Conservation (phyloP, 35 echinoderm and acorn worm genomes). For the Amphiura filiformis region DNA sequence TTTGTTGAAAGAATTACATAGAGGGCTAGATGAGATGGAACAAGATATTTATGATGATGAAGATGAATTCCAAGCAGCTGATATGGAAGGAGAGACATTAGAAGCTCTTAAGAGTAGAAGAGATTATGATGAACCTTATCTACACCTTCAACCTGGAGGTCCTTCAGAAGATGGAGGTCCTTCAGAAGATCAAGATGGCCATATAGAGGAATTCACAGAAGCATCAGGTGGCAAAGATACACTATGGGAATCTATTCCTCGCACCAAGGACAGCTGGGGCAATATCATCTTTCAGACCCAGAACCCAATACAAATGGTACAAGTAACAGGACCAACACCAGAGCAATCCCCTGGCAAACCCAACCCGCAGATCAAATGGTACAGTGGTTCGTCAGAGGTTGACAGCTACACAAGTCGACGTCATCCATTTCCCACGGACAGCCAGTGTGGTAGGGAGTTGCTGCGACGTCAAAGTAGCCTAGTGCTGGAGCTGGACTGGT, state of each 20-base stretch:
- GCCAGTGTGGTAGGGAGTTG: slow-evolving; percentile 27
- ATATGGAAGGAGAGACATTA: slow-evolving; percentile 8
- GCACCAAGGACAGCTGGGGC: background rate
- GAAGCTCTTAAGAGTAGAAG: background rate
- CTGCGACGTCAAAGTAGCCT: slow-evolving; percentile 3
- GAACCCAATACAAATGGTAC: background rate
- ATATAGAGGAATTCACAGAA: background rate
- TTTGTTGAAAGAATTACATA: background rate
- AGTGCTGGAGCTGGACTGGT: slow-evolving; percentile 73
- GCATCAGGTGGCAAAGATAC: background rate
- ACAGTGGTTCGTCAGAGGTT: background rate
- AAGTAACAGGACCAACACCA: background rate
- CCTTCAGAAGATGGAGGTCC: background rate
- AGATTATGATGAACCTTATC: no score
- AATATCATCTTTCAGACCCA: background rate
- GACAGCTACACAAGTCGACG: background rate
- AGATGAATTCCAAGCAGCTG: background rate
- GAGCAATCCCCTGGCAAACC: background rate
- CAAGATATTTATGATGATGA: background rate
- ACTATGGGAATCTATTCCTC: background rate
- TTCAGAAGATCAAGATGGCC: no score
- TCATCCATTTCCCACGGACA: slow-evolving; percentile 15
- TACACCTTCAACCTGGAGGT: background rate
- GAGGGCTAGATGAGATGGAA: background rate
- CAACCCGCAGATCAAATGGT: background rate